Evolutionary conservation across 1,140 invertebrate genomes (phyloP), one percentile per base, ranked within the genome.

Genomic region (Pseudomyrmex dendroicus): DNA sequence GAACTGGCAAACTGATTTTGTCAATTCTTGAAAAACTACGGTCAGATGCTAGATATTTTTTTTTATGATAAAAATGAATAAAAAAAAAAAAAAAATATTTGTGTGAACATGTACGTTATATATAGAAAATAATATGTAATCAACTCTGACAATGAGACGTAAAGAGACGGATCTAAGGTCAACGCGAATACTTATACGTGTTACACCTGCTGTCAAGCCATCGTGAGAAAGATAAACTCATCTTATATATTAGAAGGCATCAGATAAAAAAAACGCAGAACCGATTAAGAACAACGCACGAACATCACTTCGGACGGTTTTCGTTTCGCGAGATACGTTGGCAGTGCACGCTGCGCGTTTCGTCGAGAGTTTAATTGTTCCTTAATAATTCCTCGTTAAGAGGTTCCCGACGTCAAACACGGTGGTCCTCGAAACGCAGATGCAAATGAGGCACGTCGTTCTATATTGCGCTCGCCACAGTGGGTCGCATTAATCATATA

Each of bases 371-470:
- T 74, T 82, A 82, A 82, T 82, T 82, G 68, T 73, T 82, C 72
- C 50, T 62, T 82, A 82, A 82, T 82, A 82, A 82, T 82, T 74
- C 48, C 78, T 80, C 76, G 76, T 80, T 80, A 88, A 83, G 86
- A 88, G 84, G 76, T 88, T 80, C 63, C 5, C 86, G 67, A 72
- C 77, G 77, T 73, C 54, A 84, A 85, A 82, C 87, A 89, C 84
- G 87, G 87, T 89, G 87, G 87, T 88, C 87, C 86, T 70, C 73
- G 87, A 72, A 83, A 89, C 80, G 87, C 84, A 80, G 82, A 89
- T 89, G 88, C 88, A 89, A 89, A 89, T 89, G 87, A 89, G 88
- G 67, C 67, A 77, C 59, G 74, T 85, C 87, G 86, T 87, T 61
- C 86, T 87, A 88, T 88, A 88, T 88, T 85, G 87, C 86, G 83